These are phyloP conservation scores for Drosophila lini DNA, from an alignment of 1,140 invertebrate genomes.

Conservation along the genomic window DNA sequence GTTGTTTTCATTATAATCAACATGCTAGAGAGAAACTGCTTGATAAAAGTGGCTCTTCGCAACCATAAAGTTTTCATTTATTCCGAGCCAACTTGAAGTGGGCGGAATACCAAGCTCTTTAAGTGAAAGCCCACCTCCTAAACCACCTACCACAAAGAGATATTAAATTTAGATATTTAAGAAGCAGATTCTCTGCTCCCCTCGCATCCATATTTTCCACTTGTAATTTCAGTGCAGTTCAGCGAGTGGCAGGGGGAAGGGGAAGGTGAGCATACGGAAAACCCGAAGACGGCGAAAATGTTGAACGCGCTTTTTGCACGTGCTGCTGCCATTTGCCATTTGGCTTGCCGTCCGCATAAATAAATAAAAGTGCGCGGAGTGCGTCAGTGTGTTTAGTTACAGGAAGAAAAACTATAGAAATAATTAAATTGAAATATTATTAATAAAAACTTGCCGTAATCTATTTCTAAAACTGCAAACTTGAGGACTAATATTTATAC, in stretches of 20 bases:
- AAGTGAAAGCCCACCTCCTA: not conserved
- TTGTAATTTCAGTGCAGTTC: slow-evolving; percentile 27
- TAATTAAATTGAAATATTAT: not conserved
- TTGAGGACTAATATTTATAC: not conserved
- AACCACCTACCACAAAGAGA: slow-evolving; percentile 39
- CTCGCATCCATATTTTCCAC: slow-evolving; percentile 2
- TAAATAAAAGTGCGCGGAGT: slow-evolving; percentile 47
- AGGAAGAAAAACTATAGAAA: not conserved
- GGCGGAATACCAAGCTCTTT: not conserved
- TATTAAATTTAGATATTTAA: slow-evolving; percentile 63
- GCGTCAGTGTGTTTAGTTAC: slow-evolving; percentile 3
- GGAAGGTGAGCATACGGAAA: slow-evolving; percentile 27
- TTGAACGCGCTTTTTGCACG: slow-evolving; percentile 30
- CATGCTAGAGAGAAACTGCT: not conserved
- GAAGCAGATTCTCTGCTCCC: slow-evolving; percentile 4
- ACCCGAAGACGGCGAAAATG: slow-evolving; percentile 33
- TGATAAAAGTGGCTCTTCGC: slow-evolving; percentile 2
- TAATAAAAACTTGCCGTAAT: not conserved
- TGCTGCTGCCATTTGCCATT: slow-evolving; percentile 58
- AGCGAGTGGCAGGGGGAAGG: not conserved
- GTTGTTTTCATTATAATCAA: slow-evolving; percentile 6
- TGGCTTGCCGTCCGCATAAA: slow-evolving; percentile 58
- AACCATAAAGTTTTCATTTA: slow-evolving; percentile 9
- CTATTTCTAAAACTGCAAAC: not conserved
- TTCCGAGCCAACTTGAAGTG: not conserved